Percentiles rank a stretch among this genome's conserved stretches.
Conservation (phyloP, 1,140 invertebrate genomes). For the Aphelenchoides besseyi region DNA sequence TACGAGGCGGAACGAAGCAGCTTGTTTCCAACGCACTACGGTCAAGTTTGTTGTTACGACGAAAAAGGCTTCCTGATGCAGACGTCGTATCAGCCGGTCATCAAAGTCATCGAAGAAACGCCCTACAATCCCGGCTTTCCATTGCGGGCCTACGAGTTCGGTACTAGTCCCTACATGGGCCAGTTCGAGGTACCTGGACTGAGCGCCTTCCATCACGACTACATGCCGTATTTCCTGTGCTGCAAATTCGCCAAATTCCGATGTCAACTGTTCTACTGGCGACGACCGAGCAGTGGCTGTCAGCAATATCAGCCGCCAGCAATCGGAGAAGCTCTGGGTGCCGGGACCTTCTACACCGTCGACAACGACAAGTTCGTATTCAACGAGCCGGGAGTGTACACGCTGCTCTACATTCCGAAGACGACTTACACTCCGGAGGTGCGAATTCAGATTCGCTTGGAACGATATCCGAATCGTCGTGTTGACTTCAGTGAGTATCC, state of each 20-base stretch:
- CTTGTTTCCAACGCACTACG: conserved; percentile 58
- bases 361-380: conserved; percentile 62
- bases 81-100: conserved; percentile 61
- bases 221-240: conserved; percentile 62
- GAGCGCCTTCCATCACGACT: conserved; percentile 60
- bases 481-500: conserved; percentile 55
- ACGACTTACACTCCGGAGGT: conserved; percentile 59
- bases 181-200: conserved; percentile 62
- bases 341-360: conserved; percentile 59
- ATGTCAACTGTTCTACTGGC: conserved; percentile 62
- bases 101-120: conserved; percentile 61
- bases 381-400: conserved; percentile 62
- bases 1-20: conserved; percentile 40
- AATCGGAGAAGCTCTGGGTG: conserved; percentile 55
- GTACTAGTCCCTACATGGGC: conserved; percentile 61
- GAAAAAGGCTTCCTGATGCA: conserved; percentile 62
- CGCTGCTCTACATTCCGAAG: conserved; percentile 58
- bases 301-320: conserved; percentile 62
- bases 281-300: conserved; percentile 56
- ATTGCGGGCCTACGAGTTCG: conserved; percentile 60
- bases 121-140: conserved; percentile 62
- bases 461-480: conserved; percentile 58
- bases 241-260: conserved; percentile 62
- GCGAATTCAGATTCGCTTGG: conserved; percentile 59
- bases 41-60: conserved; percentile 62